Percentiles rank a stretch among this genome's conserved stretches.
Conservation (phyloP, 2,888 invertebrate genomes). For the Limnephilus marmoratus region DNA sequence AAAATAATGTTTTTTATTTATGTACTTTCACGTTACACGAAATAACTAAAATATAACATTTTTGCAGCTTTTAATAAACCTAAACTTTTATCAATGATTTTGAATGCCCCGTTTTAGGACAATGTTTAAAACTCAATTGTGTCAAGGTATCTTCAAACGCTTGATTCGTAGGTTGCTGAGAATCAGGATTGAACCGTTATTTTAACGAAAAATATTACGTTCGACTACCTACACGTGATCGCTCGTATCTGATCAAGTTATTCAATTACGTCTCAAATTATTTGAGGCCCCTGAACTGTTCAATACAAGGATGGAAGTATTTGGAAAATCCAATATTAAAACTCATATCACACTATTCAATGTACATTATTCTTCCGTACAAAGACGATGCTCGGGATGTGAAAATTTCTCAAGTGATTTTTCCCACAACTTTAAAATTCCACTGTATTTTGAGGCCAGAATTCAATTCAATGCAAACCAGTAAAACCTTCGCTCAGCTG, state of each 20-base stretch:
- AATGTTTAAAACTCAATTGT: neutral
- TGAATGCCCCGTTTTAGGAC: neutral
- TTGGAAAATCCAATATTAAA: neutral
- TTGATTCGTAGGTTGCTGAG: neutral
- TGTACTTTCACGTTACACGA: too few species aligned
- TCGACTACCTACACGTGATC: neutral
- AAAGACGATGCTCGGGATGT: neutral
- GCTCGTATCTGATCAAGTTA: neutral
- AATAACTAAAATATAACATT: neutral
- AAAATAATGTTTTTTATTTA: neutral
- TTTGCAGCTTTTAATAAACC: too few species aligned
- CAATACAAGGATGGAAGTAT: neutral
- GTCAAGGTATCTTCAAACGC: neutral
- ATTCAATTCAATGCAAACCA: neutral
- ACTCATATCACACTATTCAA: neutral
- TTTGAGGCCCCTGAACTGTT: neutral
- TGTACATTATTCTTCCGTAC: neutral
- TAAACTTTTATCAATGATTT: neutral
- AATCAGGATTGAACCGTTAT: conserved; percentile 19
- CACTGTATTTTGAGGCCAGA: neutral
- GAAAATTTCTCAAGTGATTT: neutral
- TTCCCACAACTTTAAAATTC: neutral
- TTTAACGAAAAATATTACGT: neutral
- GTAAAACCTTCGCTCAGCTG: neutral
- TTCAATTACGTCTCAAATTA: neutral